Conservation (phyloP, 2,113 vertebrate species). For the Phrynocephalus versicolor region DNA sequence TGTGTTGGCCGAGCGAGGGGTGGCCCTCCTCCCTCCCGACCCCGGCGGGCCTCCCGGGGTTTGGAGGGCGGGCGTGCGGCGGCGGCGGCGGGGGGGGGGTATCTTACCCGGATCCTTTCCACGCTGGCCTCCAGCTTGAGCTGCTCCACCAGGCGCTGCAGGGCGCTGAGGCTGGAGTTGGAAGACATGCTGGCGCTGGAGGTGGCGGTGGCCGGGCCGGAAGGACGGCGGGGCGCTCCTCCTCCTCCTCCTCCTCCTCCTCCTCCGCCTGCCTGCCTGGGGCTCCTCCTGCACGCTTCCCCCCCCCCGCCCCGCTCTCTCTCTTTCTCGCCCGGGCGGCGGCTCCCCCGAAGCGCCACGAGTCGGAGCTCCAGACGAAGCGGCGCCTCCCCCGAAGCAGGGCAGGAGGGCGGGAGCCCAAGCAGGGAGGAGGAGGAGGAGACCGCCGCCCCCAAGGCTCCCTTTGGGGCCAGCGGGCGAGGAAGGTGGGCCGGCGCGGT, state of each 20-base stretch:
- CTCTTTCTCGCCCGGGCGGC: not conserved
- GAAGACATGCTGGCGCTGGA: constrained; percentile 81
- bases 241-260: too few relatives aligned
- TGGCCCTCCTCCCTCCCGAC: not conserved
- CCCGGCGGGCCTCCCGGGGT: not conserved
- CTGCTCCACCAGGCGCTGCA: constrained; percentile 89
- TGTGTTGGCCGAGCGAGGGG: not conserved
- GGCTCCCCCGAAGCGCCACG: not conserved
- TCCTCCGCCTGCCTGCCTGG: too few relatives aligned
- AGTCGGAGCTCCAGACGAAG: not conserved
- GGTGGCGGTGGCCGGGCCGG: too few relatives aligned
- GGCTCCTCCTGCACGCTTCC: not conserved
- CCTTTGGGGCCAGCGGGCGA: too few relatives aligned
- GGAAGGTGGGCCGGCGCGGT: too few relatives aligned
- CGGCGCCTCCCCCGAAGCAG: not conserved
- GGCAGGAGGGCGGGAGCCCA: too few relatives aligned
- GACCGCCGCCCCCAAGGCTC: too few relatives aligned
- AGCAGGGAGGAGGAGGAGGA: too few relatives aligned
- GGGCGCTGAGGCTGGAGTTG: constrained; percentile 80
- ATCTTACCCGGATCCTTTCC: constrained; percentile 88
- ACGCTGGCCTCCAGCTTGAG: constrained; percentile 90
- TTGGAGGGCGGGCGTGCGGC: too few relatives aligned
- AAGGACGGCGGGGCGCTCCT: too few relatives aligned
- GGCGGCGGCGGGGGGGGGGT: too few relatives aligned
- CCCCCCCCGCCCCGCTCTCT: not conserved